phyloP scores from a whole-genome alignment of 2,113 vertebrate genomes.

The Macaca nemestrina region DNA sequence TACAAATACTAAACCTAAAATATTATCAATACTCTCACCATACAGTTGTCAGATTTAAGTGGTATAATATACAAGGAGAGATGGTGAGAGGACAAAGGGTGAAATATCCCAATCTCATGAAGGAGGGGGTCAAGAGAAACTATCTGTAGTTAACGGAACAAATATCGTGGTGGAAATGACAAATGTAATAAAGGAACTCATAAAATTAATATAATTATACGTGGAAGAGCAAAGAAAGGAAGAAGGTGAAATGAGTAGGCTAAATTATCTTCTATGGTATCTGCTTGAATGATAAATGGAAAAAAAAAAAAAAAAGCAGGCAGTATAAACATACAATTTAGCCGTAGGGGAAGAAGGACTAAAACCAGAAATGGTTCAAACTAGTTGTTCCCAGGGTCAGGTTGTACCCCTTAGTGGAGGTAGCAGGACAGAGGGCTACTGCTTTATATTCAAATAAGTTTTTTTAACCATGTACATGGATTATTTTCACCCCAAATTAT shows the following conservation, averaged over 20 bases:
- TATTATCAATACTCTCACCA: not conserved
- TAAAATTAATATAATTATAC: slow-evolving; percentile 2
- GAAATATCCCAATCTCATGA: not conserved
- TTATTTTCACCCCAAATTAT: slow-evolving; percentile 14
- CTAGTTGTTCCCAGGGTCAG: not conserved
- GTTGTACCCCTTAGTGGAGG: not conserved
- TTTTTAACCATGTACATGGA: not conserved
- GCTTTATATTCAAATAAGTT: not conserved
- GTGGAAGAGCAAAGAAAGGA: not conserved
- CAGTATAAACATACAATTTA: not conserved
- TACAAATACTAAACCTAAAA: not conserved
- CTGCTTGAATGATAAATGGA: not conserved
- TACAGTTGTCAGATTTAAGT: not conserved
- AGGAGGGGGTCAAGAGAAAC: not conserved
- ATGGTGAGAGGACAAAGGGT: not conserved
- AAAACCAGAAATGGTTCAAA: not conserved
- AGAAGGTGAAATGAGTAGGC: not conserved
- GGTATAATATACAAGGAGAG: not conserved
- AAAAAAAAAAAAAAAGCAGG: not conserved
- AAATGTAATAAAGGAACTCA: not conserved
- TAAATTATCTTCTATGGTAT: not conserved
- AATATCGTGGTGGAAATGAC: not conserved
- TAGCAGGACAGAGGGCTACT: not conserved
- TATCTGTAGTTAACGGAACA: not conserved
- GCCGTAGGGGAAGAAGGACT: not conserved